Conservation (phyloP, 2,888 invertebrate species). For the Synanthedon andrenaeformis region DNA sequence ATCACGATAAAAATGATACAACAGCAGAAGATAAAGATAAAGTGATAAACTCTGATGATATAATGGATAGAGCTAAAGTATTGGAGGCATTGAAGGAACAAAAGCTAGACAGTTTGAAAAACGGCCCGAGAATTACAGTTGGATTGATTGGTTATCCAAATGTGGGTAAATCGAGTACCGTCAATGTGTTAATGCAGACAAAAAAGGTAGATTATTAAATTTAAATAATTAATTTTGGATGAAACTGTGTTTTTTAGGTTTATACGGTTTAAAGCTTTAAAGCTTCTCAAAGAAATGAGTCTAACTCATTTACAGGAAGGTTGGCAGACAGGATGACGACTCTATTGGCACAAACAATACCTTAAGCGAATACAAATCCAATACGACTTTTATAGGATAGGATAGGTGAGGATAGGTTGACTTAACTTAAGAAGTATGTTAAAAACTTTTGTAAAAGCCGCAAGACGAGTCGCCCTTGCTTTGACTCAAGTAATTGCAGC, state of each 20-base stretch:
- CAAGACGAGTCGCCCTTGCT: too few species aligned
- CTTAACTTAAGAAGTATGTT: too few species aligned
- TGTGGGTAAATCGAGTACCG: conserved; percentile 99
- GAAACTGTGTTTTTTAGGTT: neutral
- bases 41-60: conserved; percentile 65
- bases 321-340: too few species aligned
- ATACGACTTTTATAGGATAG: too few species aligned
- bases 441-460: too few species aligned
- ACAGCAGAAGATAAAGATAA: conserved; percentile 8
- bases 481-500: too few species aligned
- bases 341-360: too few species aligned
- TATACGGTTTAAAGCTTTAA: too few species aligned
- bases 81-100: conserved; percentile 76
- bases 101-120: conserved; percentile 53
- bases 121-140: conserved; percentile 77
- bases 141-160: conserved; percentile 99
- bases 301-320: too few species aligned
- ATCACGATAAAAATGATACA: conserved; percentile 6
- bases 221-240: neutral
- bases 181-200: conserved; percentile 88
- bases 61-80: conserved; percentile 77
- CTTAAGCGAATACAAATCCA: too few species aligned
- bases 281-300: too few species aligned
- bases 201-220: conserved; percentile 73
- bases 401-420: too few species aligned